Base-by-base conservation (phyloP, 2,888 invertebrate species). In the Nyleta sp. region DNA sequence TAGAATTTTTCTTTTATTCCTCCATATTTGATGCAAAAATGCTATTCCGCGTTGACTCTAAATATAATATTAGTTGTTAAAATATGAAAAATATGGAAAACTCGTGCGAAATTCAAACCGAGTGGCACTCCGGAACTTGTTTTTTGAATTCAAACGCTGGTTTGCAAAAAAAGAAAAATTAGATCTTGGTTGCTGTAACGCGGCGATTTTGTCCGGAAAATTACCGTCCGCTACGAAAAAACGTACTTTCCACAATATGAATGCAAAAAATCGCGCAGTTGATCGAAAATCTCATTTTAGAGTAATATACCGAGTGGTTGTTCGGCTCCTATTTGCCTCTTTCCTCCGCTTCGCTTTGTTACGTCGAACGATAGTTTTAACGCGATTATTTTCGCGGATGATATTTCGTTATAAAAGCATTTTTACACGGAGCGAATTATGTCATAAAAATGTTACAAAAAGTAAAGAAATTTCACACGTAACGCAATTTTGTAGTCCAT, bases 361-460 rank as follows among this genome's bases (percentile, higher is more conserved):
- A 44, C 15, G 22, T 28, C 18, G 44, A 59, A 59, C 44, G 31
- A 59, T 59, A 59, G 44, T 59, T 59, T 59, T 59, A 59, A 59
- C 31, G 44, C 18, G 44, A 59, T 59, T 46, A 59, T 59, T 59
- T 59, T 13, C 20, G 44, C 44, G 44, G 59, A 59, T 59, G 44
- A 46, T 31, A 46, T 59, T 59, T 59, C 44, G 59, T 59, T 59
- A 46, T 46, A 46, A 59, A 59, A 44, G 59, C 59, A 33, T 33
- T 59, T 57, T 59, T 59, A 44, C 44, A 31, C 31, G n/a, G 13
- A 59, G 20, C 18, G 44, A 44, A 59, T 18, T 59, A 46, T 20
- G 28, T 18, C 44, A 31, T 59, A 44, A 44, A 57, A 42, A 57
- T 11, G 42, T 17, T 11, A 31, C 42, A 6, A 28, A 59, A 59